A percentile compares a stretch with the other conserved stretches of the same genome.
phyloP scores from a whole-genome alignment of 2,113 vertebrate species.

The Odocoileus virginianus region DNA sequence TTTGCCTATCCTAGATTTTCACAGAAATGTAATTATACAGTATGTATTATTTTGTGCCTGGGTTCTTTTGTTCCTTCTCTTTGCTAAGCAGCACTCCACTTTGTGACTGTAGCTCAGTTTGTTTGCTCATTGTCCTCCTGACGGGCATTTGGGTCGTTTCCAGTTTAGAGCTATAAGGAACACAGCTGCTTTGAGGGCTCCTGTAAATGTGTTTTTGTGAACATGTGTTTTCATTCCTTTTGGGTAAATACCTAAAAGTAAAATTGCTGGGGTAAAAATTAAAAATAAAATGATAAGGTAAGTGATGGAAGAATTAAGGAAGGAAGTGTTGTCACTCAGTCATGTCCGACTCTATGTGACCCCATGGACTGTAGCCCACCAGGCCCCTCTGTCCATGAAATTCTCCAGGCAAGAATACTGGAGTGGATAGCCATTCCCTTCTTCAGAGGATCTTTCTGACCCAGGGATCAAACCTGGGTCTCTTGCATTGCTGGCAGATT shows the following conservation, averaged over 20 bases:
- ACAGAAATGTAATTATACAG: not conserved
- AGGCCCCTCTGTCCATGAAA: not conserved
- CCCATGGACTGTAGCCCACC: not conserved
- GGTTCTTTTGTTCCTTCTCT: not conserved
- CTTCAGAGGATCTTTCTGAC: not conserved
- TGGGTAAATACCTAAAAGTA: not conserved
- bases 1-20: not conserved
- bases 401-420: not conserved
- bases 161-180: not conserved
- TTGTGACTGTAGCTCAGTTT: not conserved
- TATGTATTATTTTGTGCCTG: not conserved
- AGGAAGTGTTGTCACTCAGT: not conserved
- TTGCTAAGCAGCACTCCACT: not conserved
- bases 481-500: not conserved
- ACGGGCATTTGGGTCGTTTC: not conserved
- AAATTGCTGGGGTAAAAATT: not conserved
- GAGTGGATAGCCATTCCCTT: not conserved
- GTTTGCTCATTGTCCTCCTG: not conserved
- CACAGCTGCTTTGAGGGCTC: not conserved
- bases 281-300: not conserved
- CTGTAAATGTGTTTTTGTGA: not conserved
- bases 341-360: accelerated
- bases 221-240: not conserved
- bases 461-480: not conserved
- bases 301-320: not conserved